phyloP scores from a whole-genome alignment of 2,888 invertebrate species.

The Rhagophthalmus giganteus region DNA sequence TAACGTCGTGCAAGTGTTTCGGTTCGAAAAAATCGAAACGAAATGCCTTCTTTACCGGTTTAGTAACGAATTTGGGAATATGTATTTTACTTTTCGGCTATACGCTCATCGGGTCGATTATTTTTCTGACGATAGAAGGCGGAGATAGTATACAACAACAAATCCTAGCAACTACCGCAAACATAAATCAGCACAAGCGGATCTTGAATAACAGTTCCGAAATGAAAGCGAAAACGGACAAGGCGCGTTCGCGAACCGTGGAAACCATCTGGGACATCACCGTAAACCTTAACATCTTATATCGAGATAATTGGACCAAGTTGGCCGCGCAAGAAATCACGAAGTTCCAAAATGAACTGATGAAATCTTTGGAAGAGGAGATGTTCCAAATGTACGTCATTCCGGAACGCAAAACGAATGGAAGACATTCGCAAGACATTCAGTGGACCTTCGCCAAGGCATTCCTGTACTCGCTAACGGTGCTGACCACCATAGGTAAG shows the following conservation, averaged over 20 bases:
- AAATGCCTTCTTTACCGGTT: conserved; percentile 69
- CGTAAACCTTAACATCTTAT: conserved; percentile 82
- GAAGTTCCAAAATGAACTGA: conserved; percentile 73
- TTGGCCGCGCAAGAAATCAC: conserved; percentile 76
- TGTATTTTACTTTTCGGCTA: conserved; percentile 81
- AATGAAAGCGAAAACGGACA: conserved; percentile 57
- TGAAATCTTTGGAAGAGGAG: conserved; percentile 78
- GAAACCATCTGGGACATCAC: conserved; percentile 93
- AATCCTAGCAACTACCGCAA: conserved; percentile 61
- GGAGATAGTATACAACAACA: conserved; percentile 61
- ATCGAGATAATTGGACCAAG: conserved; percentile 87
- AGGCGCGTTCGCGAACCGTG: conserved; percentile 70
- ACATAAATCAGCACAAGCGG: conserved; percentile 44
- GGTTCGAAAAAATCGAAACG: conserved; percentile 47
- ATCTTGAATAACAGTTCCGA: conserved; percentile 53
- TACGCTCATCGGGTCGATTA: conserved; percentile 74
- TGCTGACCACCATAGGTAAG: conserved; percentile 90
- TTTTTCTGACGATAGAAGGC: conserved; percentile 84
- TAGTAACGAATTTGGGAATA: conserved; percentile 80
- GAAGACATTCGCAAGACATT: conserved; percentile 56
- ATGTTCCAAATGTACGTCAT: conserved; percentile 57
- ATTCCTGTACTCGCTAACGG: conserved; percentile 92
- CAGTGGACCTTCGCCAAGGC: conserved; percentile 90
- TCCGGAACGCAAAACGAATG: conserved; percentile 49
- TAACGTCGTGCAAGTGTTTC: conserved; percentile 48